phyloP scores from a whole-genome alignment of 1,140 invertebrate species.

The Acromyrmex heyeri region DNA sequence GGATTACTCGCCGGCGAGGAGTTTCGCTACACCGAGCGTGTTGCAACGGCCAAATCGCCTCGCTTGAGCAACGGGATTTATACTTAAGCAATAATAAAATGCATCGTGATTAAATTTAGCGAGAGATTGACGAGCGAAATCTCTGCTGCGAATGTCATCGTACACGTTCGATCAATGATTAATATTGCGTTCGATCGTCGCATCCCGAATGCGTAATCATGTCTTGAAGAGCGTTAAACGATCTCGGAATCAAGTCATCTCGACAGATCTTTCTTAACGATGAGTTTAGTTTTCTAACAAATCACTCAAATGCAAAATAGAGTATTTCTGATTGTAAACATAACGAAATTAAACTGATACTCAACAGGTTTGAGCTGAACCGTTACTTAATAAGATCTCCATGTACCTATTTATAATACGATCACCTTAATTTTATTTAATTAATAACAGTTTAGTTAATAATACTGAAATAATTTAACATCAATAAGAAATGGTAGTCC shows the following conservation, averaged over 20 bases:
- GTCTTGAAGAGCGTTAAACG: not conserved
- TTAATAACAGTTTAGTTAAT: not conserved
- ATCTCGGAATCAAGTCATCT: not conserved
- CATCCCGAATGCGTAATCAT: not conserved
- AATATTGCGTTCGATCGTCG: not conserved
- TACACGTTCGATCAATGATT: not conserved
- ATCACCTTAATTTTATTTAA: slow-evolving; percentile 17
- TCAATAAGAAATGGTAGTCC: not conserved
- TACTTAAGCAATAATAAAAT: slow-evolving; percentile 59
- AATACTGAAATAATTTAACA: not conserved
- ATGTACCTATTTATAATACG: not conserved
- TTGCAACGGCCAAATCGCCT: slow-evolving; percentile 64
- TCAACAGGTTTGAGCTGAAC: not conserved
- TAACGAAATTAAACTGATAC: not conserved
- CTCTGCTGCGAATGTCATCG: not conserved
- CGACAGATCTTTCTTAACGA: not conserved
- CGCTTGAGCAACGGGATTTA: slow-evolving; percentile 64
- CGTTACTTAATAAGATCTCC: too few relatives aligned
- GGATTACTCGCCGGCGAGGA: slow-evolving; percentile 30
- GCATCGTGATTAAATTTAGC: slow-evolving; percentile 32
- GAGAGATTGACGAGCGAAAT: not conserved
- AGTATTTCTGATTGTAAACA: not conserved
- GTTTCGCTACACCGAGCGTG: slow-evolving; percentile 66
- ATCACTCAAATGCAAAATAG: not conserved
- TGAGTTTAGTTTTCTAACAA: not conserved